Conservation (phyloP, 2,113 vertebrate genomes). For the Conger conger region DNA sequence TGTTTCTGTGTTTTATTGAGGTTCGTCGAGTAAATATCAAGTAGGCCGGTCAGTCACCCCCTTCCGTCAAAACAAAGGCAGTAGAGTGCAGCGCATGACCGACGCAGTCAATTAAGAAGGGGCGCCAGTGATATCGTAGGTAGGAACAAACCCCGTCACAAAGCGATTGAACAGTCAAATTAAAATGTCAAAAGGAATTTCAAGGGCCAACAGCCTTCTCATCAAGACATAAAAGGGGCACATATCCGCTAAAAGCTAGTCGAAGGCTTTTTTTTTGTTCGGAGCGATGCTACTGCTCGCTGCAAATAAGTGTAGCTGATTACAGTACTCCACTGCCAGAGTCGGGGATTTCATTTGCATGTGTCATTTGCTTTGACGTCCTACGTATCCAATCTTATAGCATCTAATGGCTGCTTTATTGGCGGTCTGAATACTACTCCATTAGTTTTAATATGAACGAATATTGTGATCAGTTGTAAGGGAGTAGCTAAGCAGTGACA, state of each 20-base stretch:
- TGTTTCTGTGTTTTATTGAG: background rate
- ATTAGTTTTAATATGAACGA: too few species aligned
- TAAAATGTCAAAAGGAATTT: slow-evolving; percentile 34
- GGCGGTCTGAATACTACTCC: background rate
- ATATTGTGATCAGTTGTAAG: too few species aligned
- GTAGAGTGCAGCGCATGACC: slow-evolving; percentile 18
- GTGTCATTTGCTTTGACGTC: background rate
- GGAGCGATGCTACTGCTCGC: background rate
- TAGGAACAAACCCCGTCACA: slow-evolving; percentile 30
- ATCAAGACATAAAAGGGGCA: slow-evolving; percentile 34
- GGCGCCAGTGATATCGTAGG: slow-evolving; percentile 5
- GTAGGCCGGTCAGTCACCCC: slow-evolving; percentile 20
- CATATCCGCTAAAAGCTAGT: slow-evolving; percentile 27
- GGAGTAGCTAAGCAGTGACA: too few species aligned
- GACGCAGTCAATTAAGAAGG: slow-evolving; percentile 23
- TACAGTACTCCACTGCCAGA: background rate
- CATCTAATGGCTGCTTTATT: background rate
- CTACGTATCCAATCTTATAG: background rate
- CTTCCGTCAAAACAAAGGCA: slow-evolving; percentile 14
- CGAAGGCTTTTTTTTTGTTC: slow-evolving; percentile 31
- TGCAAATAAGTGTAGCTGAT: background rate
- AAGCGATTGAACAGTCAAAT: slow-evolving; percentile 30
- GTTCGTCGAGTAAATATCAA: slow-evolving; percentile 26
- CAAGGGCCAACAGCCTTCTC: slow-evolving; percentile 31
- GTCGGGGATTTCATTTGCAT: slow-evolving; percentile 8